Evolutionary conservation across 2,113 vertebrate genomes (phyloP).

Genomic region (Gallinago paraguaiae): DNA sequence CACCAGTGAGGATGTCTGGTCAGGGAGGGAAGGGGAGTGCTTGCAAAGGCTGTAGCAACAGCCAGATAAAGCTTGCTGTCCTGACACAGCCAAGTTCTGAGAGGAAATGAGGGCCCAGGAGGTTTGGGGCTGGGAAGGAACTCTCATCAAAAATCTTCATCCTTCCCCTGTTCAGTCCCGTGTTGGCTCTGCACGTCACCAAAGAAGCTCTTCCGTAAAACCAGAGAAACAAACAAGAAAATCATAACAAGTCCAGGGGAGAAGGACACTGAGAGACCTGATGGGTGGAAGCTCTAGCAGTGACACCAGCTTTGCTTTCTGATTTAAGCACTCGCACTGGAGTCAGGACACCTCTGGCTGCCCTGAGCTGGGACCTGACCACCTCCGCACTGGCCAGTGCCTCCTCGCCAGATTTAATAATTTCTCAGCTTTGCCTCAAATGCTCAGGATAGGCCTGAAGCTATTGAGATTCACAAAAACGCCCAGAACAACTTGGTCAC

Average conservation of each 20-base stretch:
- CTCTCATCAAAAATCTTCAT: background rate
- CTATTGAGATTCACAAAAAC: background rate
- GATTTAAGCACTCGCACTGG: background rate
- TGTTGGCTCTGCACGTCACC: rapidly evolving
- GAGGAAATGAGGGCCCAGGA: constrained; percentile 10
- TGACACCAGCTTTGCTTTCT: background rate
- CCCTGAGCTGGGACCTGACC: background rate
- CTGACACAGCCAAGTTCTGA: background rate
- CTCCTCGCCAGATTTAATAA: background rate
- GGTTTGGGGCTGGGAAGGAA: background rate
- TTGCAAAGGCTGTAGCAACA: background rate
- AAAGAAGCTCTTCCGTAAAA: background rate
- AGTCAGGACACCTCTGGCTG: background rate
- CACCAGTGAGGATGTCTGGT: background rate
- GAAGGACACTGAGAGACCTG: background rate
- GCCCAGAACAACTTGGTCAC: background rate
- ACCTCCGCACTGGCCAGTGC: rapidly evolving
- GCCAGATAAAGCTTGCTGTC: background rate
- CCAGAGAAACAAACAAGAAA: background rate
- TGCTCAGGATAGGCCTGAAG: background rate
- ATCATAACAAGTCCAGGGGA: no score
- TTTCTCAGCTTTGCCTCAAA: background rate
- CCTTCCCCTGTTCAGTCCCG: background rate
- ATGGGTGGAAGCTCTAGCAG: background rate
- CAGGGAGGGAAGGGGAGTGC: rapidly evolving